A percentile compares a stretch with the other conserved stretches of the same genome.
Evolutionary conservation across 35 echinoderm and acorn worm species (phyloP).

Genomic region (Ophioderma brevispina): DNA sequence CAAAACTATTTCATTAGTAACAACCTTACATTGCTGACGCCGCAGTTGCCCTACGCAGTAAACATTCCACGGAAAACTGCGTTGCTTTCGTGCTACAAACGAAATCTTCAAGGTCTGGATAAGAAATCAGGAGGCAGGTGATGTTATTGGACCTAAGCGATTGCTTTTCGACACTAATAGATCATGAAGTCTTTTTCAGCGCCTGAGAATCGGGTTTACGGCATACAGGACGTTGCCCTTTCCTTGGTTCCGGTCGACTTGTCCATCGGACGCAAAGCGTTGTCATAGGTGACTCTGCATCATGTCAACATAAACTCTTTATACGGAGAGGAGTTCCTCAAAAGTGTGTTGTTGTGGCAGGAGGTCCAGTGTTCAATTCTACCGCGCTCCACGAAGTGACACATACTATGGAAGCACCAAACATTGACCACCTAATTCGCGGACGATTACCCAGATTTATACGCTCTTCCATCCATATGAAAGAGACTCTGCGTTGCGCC

Average conservation of each 20-base stretch:
- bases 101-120: constrained; percentile 18
- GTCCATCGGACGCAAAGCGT: constrained; percentile 9
- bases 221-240: constrained; percentile 21
- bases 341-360: not conserved
- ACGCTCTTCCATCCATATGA: not conserved
- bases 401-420: constrained; percentile 2
- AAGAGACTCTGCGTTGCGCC: not conserved
- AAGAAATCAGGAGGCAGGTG: constrained; percentile 18
- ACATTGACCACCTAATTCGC: constrained; percentile 22
- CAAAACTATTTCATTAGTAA: not conserved
- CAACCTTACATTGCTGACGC: constrained; percentile 10
- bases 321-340: constrained; percentile 19
- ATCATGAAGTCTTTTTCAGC: constrained; percentile 38
- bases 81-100: not conserved
- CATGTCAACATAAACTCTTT: not conserved
- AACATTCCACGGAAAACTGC: constrained; percentile 53
- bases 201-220: constrained; percentile 30
- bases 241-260: constrained; percentile 45
- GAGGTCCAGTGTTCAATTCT: constrained; percentile 37
- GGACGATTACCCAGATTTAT: not conserved
- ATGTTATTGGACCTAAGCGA: constrained; percentile 22
- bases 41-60: constrained; percentile 25
- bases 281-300: not conserved
- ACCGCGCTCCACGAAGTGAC: constrained; percentile 17
- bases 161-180: constrained; percentile 47